Percentiles rank a stretch among this genome's conserved stretches.
phyloP scores from a whole-genome alignment of 2,113 vertebrate species.

The Cygnus atratus region DNA sequence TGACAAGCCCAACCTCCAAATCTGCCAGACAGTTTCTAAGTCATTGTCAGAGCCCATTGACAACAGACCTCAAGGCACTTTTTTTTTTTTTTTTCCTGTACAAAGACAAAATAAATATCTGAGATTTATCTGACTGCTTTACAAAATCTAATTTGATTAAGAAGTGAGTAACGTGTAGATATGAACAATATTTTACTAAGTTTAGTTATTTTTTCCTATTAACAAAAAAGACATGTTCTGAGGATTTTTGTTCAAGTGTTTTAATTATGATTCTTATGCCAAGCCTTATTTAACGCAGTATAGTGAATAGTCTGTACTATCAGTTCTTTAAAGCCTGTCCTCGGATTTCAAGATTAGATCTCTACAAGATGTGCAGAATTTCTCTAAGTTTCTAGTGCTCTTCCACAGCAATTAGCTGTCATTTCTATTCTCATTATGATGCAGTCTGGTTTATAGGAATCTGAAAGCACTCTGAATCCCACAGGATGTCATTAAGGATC shows the following conservation, averaged over 20 bases:
- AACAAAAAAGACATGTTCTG: neutral
- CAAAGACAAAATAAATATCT: neutral
- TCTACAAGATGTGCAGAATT: neutral
- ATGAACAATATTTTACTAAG: neutral
- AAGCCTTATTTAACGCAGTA: neutral
- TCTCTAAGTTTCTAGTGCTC: neutral
- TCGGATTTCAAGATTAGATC: neutral
- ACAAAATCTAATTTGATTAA: neutral
- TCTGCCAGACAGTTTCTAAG: neutral
- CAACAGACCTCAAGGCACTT: neutral
- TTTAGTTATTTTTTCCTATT: neutral
- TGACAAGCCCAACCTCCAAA: neutral
- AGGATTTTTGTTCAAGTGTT: neutral
- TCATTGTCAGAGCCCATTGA: neutral
- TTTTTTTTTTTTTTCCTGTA: neutral
- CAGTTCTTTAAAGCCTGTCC: neutral
- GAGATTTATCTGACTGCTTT: neutral
- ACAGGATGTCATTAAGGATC: neutral
- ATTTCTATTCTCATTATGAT: neutral
- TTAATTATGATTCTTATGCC: neutral
- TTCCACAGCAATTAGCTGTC: neutral
- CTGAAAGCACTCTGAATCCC: neutral
- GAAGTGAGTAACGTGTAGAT: neutral
- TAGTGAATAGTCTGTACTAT: neutral
- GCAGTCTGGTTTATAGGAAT: neutral